Conservation (phyloP, 53 echinoderm and acorn worm genomes). For the Paelopatides confundens region DNA sequence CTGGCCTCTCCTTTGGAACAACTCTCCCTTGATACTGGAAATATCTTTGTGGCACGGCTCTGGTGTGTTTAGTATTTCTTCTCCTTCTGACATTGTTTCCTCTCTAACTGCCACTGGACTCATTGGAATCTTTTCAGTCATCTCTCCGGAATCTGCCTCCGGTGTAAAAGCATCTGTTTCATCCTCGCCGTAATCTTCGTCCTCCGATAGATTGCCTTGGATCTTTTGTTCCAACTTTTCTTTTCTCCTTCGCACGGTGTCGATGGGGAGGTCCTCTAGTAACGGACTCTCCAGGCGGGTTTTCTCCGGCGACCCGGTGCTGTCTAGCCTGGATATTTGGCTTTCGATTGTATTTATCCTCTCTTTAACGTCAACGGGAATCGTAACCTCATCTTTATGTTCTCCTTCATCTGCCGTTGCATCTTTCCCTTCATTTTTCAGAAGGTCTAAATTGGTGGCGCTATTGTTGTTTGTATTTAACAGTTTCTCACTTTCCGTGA, state of each 20-base stretch:
- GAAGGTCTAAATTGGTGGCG: slow-evolving; percentile 65
- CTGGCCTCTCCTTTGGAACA: not conserved
- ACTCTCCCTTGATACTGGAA: not conserved
- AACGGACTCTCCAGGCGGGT: slow-evolving; percentile 40
- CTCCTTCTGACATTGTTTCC: not conserved
- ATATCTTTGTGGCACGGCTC: not conserved
- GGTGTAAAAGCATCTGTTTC: not conserved
- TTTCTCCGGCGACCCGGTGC: slow-evolving; percentile 38
- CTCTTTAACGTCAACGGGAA: slow-evolving; percentile 3
- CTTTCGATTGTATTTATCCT: slow-evolving; percentile 62
- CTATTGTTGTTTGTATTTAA: slow-evolving; percentile 94
- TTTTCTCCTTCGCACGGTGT: slow-evolving; percentile 87
- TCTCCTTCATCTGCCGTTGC: not conserved
- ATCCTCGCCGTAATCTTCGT: slow-evolving; percentile 45
- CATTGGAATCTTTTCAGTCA: not conserved
- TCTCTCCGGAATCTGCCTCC: not conserved
- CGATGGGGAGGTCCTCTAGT: slow-evolving; percentile 60
- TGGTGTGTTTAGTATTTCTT: not conserved
- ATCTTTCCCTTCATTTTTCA: slow-evolving; percentile 37
- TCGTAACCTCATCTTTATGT: not conserved
- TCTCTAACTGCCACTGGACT: not conserved
- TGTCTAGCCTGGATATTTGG: slow-evolving; percentile 50
- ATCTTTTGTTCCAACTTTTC: slow-evolving; percentile 87
- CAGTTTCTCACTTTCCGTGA: not conserved
- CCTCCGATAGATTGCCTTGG: slow-evolving; percentile 68